These are phyloP conservation scores for Antennarius maculatus DNA, from an alignment of 2,797 vertebrate species.

Conservation along the genomic window DNA sequence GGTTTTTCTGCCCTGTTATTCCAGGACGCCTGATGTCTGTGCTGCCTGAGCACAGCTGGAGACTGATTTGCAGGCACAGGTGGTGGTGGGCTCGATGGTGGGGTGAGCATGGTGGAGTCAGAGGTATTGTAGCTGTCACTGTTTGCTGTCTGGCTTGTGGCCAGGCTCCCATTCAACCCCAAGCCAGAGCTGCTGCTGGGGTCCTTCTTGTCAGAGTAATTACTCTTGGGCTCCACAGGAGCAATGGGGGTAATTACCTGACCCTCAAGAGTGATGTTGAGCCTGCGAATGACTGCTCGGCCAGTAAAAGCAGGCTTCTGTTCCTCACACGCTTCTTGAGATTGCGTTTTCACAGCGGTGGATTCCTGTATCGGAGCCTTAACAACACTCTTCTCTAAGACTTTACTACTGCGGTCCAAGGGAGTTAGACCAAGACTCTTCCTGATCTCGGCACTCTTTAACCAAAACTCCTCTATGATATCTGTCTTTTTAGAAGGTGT, in stretches of 20 bases:
- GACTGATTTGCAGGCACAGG: constrained; percentile 93
- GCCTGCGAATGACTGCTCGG: constrained; percentile 84
- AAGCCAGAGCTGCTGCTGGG: constrained; percentile 92
- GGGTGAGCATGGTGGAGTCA: constrained; percentile 94
- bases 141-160: constrained; percentile 85
- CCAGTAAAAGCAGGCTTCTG: constrained; percentile 78
- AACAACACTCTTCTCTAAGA: constrained; percentile 76
- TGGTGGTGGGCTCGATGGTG: constrained; percentile 94
- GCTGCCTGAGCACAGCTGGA: constrained; percentile 87
- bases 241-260: constrained; percentile 87
- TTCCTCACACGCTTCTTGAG: constrained; percentile 71
- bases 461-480: constrained; percentile 96
- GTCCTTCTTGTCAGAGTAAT: constrained; percentile 82
- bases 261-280: constrained; percentile 85
- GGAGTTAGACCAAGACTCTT: constrained; percentile 92
- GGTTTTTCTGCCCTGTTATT: constrained; percentile 75
- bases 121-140: constrained; percentile 91
- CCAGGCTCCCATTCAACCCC: constrained; percentile 89
- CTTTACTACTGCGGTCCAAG: constrained; percentile 85
- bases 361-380: constrained; percentile 60
- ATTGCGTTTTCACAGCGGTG: constrained; percentile 70
- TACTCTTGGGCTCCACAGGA: constrained; percentile 81
- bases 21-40: constrained; percentile 82
- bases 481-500: constrained; percentile 85
- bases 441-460: constrained; percentile 95